Base-by-base conservation (phyloP, 2,888 invertebrate species). In the Drosophila multiciliata region DNA sequence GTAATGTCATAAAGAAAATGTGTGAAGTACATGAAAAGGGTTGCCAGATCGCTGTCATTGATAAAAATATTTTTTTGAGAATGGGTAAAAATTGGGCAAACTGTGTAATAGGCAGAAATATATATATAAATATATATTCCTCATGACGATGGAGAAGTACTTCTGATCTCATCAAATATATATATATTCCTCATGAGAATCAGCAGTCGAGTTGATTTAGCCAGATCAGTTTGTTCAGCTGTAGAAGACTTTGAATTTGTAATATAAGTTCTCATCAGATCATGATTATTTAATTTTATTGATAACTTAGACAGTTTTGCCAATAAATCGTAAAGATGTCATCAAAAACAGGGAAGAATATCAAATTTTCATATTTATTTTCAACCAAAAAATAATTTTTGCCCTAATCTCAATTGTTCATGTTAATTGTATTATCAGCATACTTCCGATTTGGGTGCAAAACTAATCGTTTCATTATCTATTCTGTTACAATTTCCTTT, bases 1-100 rank as follows among this genome's bases (percentile, higher is more conserved):
- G 50, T 52, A 68, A 57, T 68, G 68, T 67, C 66, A 38, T 36
- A 26, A 3, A 15, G n/a, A 45, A n/a, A 65, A 32, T 50, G 40
- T 20, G 50, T 32, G 11, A 2, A 8, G 8, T 8, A 1, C 8
- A 1, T 5, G 15, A 5, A 42, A 38, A 38, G 26, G 26, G 50
- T 20, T 53, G 52, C 52, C 52, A 53, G 20, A 53, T 20, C 20
- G 33, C 20, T 20, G 45, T 3, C 20, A 45, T 45, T 23, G 45
- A 7, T 20, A 20, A 15, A 23, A 15, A 7, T 1, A 23, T 45
- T 20, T 12, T 20, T 20, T 15, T 23, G 23, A 45, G 45, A 45
- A 23, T 15, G 20, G 0, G 0, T 12, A 3, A 0, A 45, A 7
- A 7, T 23, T 45, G 20, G 20, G 0, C 20, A 4, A 23, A 15